Evolutionary conservation across 2,888 invertebrate species (phyloP), one percentile per base, ranked within the genome.

Genomic region (Machimus rusticus): DNA sequence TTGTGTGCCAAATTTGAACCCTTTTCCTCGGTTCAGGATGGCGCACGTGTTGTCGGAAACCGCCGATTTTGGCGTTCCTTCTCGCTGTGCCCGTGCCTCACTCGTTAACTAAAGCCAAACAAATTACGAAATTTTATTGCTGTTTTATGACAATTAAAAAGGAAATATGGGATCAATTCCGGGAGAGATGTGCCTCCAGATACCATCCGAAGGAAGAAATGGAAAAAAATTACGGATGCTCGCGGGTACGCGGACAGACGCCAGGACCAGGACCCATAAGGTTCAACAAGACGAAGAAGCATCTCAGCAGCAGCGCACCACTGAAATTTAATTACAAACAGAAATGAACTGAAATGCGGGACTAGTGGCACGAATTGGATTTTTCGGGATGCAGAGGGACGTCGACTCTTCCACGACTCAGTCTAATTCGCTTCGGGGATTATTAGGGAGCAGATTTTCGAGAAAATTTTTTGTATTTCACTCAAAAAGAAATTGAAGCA

Each of bases 101-200:
- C 46, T 86, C 79, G 31, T 86, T 87, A 87, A 84, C 86, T 87
- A 79, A 87, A 87, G 87, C 86, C 76, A 87, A 87, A 87, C 87
- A 87, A 87, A 87, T 87, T 87, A 87, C 87, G 43, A 86, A 87
- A 87, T 87, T 87, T 87, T 87, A 87, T 87, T 87, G 81, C 87
- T 78, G 78, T 87, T 87, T 87, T 87, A 87, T 87, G 87, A 87
- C 87, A 87, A 87, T 87, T 87, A 87, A 87, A 87, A 86, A 66
- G 79, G 66, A 87, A 87, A 87, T 87, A 87, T 87, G 87, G 81
- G 87, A 87, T 87, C 87, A 87, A 87, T 87, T 87, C 74, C 79
- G 74, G 23, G 37, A 86, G 78, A 78, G 86, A 79, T 78, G 86
- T 57, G 43, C 78, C 86, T 39, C n/a, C 57, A 86, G 66, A 86